Conservation (phyloP, 2,113 vertebrate species). For the Pteronura brasiliensis region DNA sequence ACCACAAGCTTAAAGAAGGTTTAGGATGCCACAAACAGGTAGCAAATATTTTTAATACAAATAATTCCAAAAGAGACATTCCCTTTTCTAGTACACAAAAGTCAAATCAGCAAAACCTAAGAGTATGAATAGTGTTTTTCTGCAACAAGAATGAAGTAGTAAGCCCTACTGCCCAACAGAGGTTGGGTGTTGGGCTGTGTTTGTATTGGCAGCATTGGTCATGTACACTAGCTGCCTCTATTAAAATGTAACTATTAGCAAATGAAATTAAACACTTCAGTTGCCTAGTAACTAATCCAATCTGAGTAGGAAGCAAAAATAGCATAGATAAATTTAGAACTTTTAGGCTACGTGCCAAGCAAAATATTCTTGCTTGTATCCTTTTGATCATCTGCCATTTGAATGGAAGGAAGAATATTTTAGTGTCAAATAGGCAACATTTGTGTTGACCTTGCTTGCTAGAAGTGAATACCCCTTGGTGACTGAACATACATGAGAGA, state of each 20-base stretch:
- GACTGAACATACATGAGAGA: conserved; percentile 1
- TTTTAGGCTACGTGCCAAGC: conserved; percentile 83
- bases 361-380: conserved; percentile 82
- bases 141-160: not conserved
- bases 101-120: not conserved
- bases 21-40: not conserved
- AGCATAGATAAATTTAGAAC: conserved; percentile 86
- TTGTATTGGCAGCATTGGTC: not conserved
- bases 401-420: conserved; percentile 72
- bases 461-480: conserved; percentile 50
- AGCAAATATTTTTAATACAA: not conserved
- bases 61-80: not conserved
- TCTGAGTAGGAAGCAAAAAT: conserved; percentile 85
- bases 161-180: not conserved
- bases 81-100: not conserved
- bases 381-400: conserved; percentile 78
- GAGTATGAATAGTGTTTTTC: not conserved
- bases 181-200: not conserved
- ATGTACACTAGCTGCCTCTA: conserved; percentile 62
- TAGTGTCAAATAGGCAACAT: not conserved
- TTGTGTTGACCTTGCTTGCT: conserved; percentile 56
- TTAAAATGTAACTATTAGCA: conserved; percentile 82
- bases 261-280: conserved; percentile 84
- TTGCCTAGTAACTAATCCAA: conserved; percentile 88
- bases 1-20: not conserved